These are phyloP conservation scores for Trididemnum clinides DNA, from an alignment of 23 tunicate species.

Conservation along the genomic window DNA sequence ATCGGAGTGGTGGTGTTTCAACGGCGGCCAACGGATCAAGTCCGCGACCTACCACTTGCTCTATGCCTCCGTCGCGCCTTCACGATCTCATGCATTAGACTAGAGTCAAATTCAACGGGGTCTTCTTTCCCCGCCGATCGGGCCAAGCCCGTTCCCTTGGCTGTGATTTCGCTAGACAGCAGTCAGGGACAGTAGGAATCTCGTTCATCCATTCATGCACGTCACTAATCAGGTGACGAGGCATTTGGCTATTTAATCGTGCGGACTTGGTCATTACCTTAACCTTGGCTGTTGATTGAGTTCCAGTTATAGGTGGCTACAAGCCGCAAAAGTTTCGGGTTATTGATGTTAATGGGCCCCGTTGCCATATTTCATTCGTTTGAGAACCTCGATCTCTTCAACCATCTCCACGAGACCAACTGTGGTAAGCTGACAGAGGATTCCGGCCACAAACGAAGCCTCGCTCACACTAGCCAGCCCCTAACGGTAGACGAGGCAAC, in stretches of 20 bases:
- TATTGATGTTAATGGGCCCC: neutral
- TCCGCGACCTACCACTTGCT: constrained; percentile 23
- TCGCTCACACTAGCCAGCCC: too few species aligned
- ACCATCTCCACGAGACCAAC: too few species aligned
- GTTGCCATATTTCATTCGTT: neutral
- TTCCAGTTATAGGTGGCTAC: neutral
- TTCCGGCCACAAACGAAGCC: too few species aligned
- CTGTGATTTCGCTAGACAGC: constrained; percentile 47
- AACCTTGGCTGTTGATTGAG: neutral
- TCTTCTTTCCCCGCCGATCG: constrained; percentile 46
- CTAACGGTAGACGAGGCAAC: too few species aligned
- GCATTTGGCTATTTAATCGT: constrained; percentile 27
- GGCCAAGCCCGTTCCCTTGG: constrained; percentile 53
- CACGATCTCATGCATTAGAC: constrained; percentile 22
- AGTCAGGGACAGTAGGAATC: constrained; percentile 50
- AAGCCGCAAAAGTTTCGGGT: neutral
- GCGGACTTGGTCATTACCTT: neutral
- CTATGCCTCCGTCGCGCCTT: constrained; percentile 27
- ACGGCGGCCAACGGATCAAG: too few species aligned
- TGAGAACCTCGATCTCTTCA: neutral
- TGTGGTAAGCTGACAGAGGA: too few species aligned
- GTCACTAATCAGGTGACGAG: constrained; percentile 31
- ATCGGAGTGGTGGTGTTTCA: constrained; percentile 42
- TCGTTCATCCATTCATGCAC: constrained; percentile 52
- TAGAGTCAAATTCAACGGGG: constrained; percentile 48